These are phyloP conservation scores for cattle (Bos taurus) DNA, from an alignment of 2,113 vertebrate species.

Conservation along the genomic window DNA sequence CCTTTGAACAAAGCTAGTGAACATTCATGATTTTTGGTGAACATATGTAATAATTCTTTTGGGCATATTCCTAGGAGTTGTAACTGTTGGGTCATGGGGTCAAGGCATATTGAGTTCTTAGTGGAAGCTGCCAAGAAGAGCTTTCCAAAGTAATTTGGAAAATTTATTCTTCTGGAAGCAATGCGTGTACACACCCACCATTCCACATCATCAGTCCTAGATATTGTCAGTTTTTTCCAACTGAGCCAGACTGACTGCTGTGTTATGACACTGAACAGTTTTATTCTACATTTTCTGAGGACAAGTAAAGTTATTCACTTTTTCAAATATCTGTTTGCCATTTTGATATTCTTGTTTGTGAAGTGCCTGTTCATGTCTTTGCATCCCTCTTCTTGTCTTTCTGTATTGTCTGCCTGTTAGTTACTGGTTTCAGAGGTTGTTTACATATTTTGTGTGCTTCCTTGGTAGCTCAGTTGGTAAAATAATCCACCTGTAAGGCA, in stretches of 20 bases:
- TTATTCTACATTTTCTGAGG: not conserved
- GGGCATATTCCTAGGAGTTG: not conserved
- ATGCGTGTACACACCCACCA: fast-evolving
- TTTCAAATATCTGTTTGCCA: not conserved
- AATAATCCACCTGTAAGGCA: not conserved
- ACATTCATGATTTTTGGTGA: not conserved
- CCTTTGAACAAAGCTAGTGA: not conserved
- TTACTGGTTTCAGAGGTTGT: not conserved
- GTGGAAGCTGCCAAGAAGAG: not conserved
- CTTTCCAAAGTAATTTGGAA: not conserved
- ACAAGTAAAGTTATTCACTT: not conserved
- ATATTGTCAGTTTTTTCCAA: not conserved
- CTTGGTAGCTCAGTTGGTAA: not conserved
- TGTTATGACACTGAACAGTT: not conserved
- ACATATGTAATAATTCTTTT: not conserved
- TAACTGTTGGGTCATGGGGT: not conserved
- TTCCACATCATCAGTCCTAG: not conserved
- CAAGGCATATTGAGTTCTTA: not conserved
- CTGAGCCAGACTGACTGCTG: not conserved
- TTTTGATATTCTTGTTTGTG: not conserved
- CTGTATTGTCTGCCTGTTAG: not conserved
- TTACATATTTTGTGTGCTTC: not conserved
- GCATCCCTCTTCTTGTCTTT: not conserved
- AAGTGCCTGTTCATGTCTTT: not conserved
- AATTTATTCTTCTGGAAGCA: not conserved